These are phyloP conservation scores for Drosophila austrosaltans DNA, from an alignment of 2,888 invertebrate species.

Conservation along the genomic window DNA sequence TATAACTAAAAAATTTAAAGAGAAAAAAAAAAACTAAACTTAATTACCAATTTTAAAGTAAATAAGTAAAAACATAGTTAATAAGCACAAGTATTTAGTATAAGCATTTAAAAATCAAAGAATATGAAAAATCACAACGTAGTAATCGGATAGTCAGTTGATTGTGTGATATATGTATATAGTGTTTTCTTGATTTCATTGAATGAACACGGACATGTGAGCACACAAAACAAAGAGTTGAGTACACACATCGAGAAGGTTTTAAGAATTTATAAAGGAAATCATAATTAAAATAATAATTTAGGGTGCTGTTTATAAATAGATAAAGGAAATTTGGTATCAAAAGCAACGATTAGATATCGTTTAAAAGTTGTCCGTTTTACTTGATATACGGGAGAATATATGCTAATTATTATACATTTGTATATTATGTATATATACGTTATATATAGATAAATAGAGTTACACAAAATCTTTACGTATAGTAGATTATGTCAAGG, in stretches of 20 bases:
- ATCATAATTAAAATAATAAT: constrained; percentile 18
- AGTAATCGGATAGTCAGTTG: background rate
- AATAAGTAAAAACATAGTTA: constrained; percentile 54
- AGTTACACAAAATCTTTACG: constrained; percentile 36
- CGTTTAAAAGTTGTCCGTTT: constrained; percentile 30
- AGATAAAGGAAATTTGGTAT: constrained; percentile 17
- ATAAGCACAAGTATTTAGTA: constrained; percentile 29
- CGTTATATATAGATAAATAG: constrained; percentile 32
- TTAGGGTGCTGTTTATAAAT: constrained; percentile 54
- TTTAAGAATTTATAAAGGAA: constrained; percentile 42
- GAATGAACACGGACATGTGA: constrained; percentile 45
- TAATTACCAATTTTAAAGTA: constrained; percentile 62
- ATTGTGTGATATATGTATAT: background rate
- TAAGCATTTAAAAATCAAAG: background rate
- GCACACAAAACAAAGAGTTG: constrained; percentile 64
- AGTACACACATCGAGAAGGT: constrained; percentile 67
- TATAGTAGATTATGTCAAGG: constrained; percentile 41
- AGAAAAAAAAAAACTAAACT: constrained; percentile 42
- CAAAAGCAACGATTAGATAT: constrained; percentile 28
- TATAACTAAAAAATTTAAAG: constrained; percentile 33
- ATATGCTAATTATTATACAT: constrained; percentile 13
- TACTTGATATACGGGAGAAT: constrained; percentile 26
- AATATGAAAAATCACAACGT: background rate
- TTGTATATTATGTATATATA: constrained; percentile 8
- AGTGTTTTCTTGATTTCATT: background rate